Evolutionary conservation across 2,888 invertebrate genomes (phyloP).

Genomic region (Dugesia japonica): DNA sequence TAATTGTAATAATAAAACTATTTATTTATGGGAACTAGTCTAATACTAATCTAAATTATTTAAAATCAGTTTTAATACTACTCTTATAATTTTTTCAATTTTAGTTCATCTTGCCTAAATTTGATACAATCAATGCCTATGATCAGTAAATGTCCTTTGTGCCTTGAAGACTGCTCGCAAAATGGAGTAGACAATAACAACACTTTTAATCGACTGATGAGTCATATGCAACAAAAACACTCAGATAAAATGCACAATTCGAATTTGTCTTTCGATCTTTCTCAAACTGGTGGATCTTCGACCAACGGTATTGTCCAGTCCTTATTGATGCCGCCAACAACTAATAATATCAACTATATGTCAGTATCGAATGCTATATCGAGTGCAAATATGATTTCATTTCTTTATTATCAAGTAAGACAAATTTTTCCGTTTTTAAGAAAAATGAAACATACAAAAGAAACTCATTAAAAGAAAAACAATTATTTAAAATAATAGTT

Average conservation of each 20-base stretch:
- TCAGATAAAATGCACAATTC: background rate
- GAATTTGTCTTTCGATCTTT: background rate
- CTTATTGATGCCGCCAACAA: background rate
- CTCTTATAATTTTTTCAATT: background rate
- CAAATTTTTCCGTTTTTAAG: too few species aligned
- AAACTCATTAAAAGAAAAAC: too few species aligned
- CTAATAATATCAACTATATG: background rate
- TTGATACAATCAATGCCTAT: background rate
- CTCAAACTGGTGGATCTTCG: background rate
- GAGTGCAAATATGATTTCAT: conserved; percentile 14
- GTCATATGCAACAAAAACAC: conserved; percentile 3
- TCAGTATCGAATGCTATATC: background rate
- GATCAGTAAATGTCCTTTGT: conserved; percentile 6
- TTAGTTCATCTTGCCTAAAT: background rate
- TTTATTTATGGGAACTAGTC: too few species aligned
- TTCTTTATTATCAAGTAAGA: conserved; percentile 11
- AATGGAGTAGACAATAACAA: background rate
- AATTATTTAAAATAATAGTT: too few species aligned
- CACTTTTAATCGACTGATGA: background rate
- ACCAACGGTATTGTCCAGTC: background rate
- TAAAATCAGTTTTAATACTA: too few species aligned
- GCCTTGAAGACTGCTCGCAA: conserved; percentile 10
- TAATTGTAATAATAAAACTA: too few species aligned
- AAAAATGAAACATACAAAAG: too few species aligned
- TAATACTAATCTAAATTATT: too few species aligned